Percentiles rank a stretch among this genome's conserved stretches.
Conservation (phyloP, 2,113 vertebrate genomes). For the Okapia johnstoni region DNA sequence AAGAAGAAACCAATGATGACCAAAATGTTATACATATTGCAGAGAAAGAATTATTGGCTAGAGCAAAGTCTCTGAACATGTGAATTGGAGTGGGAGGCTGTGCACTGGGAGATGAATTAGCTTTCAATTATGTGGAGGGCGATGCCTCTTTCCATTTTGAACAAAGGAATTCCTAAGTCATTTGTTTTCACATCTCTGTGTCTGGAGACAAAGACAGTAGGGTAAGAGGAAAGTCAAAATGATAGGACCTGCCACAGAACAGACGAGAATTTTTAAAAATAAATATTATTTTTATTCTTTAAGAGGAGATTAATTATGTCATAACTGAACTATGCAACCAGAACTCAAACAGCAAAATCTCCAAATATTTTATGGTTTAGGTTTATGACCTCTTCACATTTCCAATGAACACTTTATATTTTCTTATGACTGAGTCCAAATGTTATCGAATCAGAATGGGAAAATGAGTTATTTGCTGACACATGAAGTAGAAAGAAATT, state of each 20-base stretch:
- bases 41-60: background rate
- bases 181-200: background rate
- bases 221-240: slow-evolving; percentile 26
- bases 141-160: background rate
- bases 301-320: slow-evolving; percentile 48
- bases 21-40: background rate
- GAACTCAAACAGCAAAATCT: slow-evolving; percentile 23
- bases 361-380: slow-evolving; percentile 48
- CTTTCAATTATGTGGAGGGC: background rate
- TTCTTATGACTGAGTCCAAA: slow-evolving; percentile 50
- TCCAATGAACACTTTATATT: slow-evolving; percentile 59
- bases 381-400: slow-evolving; percentile 57
- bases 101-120: background rate
- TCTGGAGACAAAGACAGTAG: background rate
- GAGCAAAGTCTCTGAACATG: background rate
- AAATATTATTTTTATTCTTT: slow-evolving; percentile 42
- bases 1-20: background rate
- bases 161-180: background rate
- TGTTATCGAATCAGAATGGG: slow-evolving; percentile 52
- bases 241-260: background rate
- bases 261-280: slow-evolving; percentile 32
- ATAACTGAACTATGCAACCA: slow-evolving; percentile 32
- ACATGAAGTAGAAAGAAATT: slow-evolving; percentile 32
- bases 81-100: background rate
- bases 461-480: slow-evolving; percentile 66